Conservation (phyloP, 1,140 invertebrate genomes). For the Magallana angulata region DNA sequence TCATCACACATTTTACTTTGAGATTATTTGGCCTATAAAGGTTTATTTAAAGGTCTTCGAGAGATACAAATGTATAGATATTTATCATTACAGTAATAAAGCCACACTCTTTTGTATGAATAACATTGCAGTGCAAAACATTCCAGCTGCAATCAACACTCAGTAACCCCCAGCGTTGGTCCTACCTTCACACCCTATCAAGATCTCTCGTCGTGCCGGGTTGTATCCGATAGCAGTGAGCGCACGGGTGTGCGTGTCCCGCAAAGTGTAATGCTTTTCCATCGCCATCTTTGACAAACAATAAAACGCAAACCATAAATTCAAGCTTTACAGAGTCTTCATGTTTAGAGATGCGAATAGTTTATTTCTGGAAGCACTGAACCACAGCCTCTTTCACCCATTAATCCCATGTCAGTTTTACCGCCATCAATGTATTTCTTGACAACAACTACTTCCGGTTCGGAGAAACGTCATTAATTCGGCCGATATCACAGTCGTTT, state of each 20-base stretch:
- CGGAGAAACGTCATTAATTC: not conserved
- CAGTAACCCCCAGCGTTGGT: not conserved
- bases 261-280: constrained; percentile 77
- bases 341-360: not conserved
- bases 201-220: constrained; percentile 75
- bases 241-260: constrained; percentile 76
- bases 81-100: too few relatives aligned
- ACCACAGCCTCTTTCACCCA: not conserved
- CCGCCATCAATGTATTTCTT: constrained; percentile 46
- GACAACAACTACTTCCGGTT: constrained; percentile 45
- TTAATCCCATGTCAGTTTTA: constrained; percentile 9
- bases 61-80: too few relatives aligned
- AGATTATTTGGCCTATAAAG: too few relatives aligned
- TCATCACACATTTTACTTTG: too few relatives aligned
- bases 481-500: not conserved
- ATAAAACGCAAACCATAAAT: not conserved
- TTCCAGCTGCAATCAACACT: not conserved
- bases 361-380: constrained; percentile 44
- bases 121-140: too few relatives aligned
- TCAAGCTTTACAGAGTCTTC: not conserved
- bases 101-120: too few relatives aligned
- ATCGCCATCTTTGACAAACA: constrained; percentile 75
- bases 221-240: constrained; percentile 79
- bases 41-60: too few relatives aligned
- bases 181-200: constrained; percentile 79